A percentile compares a stretch with the other conserved stretches of the same genome.
These are phyloP conservation scores for Anas bahamensis DNA, from an alignment of 2,797 vertebrate species.

Conservation along the genomic window DNA sequence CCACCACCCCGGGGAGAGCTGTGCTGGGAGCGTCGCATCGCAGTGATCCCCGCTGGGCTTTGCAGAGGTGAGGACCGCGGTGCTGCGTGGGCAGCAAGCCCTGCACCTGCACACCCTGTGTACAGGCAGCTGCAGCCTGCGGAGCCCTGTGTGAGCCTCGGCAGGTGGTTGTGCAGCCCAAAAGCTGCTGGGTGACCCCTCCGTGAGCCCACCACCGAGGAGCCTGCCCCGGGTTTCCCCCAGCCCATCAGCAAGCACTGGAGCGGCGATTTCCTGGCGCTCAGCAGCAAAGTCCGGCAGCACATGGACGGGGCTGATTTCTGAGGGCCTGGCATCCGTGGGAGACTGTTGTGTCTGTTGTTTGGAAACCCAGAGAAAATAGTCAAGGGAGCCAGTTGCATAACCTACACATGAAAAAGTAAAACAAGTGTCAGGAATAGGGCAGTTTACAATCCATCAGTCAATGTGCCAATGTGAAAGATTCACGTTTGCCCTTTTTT, in stretches of 20 bases:
- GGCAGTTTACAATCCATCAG: neutral
- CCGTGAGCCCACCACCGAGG: rapidly evolving
- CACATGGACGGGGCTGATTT: rapidly evolving
- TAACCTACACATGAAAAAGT: neutral
- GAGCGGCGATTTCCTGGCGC: rapidly evolving
- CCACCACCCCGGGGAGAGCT: rapidly evolving
- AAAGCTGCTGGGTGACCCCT: neutral
- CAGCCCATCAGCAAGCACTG: rapidly evolving
- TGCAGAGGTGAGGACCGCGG: too few species aligned
- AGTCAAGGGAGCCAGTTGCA: neutral
- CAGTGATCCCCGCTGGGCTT: too few species aligned
- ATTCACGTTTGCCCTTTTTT: neutral
- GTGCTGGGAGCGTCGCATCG: rapidly evolving
- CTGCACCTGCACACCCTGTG: rapidly evolving
- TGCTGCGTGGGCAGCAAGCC: neutral
- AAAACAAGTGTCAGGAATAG: neutral
- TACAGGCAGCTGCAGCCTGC: rapidly evolving
- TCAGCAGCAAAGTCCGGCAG: too few species aligned
- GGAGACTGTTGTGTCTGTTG: constrained; percentile 14
- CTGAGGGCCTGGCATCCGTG: rapidly evolving
- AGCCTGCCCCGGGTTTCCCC: neutral
- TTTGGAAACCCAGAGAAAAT: constrained; percentile 36
- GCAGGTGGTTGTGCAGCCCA: too few species aligned
- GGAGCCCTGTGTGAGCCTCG: rapidly evolving
- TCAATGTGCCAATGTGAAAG: neutral